A percentile compares a stretch with the other conserved stretches of the same genome.
phyloP scores from a whole-genome alignment of 1,140 invertebrate species.

The Drosophila pectinifera region DNA sequence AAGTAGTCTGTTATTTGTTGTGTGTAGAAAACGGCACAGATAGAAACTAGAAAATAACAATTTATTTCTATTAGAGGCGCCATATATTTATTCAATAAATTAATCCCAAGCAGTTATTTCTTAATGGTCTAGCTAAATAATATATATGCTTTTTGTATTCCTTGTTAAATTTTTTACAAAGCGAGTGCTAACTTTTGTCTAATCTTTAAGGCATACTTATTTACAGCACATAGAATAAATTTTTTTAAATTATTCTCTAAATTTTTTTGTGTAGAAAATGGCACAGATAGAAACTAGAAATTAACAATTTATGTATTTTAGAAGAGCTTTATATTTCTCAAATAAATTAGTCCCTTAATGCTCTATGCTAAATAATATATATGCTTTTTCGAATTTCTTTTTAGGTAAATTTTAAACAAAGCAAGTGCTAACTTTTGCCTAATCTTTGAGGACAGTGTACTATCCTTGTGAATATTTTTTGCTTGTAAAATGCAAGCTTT shows the following conservation, averaged over 20 bases:
- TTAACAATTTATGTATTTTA: too few species aligned
- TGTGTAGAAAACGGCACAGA: background rate
- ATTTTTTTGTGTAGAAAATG: background rate
- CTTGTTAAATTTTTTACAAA: too few species aligned
- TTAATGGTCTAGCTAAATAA: background rate
- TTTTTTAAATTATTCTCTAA: background rate
- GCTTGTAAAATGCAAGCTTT: constrained; percentile 7
- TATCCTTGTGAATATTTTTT: background rate
- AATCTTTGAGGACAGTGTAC: background rate
- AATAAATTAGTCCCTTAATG: too few species aligned
- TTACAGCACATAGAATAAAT: background rate
- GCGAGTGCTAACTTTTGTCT: background rate
- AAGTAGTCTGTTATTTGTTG: background rate
- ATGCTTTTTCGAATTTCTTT: too few species aligned
- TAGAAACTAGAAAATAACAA: background rate
- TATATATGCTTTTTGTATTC: too few species aligned
- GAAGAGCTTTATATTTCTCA: background rate
- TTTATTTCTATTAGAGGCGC: too few species aligned
- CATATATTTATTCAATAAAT: background rate
- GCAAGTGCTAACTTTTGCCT: background rate
- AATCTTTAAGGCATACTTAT: background rate
- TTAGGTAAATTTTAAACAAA: too few species aligned
- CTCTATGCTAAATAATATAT: background rate
- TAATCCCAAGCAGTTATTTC: too few species aligned
- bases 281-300: background rate